Conservation (phyloP, 2,797 vertebrate genomes). For the Eidolon dupreanum region DNA sequence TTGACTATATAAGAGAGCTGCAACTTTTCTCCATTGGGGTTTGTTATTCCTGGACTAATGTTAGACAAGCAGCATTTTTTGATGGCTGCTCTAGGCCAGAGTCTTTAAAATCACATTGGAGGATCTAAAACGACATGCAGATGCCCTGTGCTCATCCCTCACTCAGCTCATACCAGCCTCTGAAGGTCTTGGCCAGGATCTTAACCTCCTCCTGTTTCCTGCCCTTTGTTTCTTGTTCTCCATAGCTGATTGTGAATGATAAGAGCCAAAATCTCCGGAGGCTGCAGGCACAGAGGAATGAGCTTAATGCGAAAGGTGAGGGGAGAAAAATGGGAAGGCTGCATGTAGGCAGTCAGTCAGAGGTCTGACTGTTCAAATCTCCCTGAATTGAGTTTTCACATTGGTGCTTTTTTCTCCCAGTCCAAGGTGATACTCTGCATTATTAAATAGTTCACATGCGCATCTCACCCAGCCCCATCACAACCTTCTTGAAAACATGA, state of each 20-base stretch:
- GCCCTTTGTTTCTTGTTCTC: not conserved
- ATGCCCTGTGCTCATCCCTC: not conserved
- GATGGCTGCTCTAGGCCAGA: not conserved
- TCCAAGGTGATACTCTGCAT: not conserved
- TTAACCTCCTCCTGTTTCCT: not conserved
- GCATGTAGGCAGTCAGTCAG: not conserved
- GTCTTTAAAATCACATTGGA: not conserved
- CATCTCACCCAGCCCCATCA: not conserved
- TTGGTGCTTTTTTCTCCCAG: not conserved
- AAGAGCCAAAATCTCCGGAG: conserved; percentile 98
- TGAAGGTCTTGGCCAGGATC: not conserved
- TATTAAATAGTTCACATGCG: not conserved
- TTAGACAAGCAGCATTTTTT: not conserved
- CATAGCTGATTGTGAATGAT: conserved; percentile 95
- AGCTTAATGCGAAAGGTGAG: conserved; percentile 97
- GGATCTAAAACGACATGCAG: not conserved
- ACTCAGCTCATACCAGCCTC: not conserved
- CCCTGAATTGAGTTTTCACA: not conserved
- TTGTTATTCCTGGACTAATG: not conserved
- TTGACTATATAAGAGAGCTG: not conserved
- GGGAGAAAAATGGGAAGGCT: not conserved
- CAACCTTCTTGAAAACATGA: not conserved
- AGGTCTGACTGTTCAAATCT: not conserved
- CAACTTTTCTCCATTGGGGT: not conserved
- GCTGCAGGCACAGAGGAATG: conserved; percentile 97